phyloP scores from a whole-genome alignment of 2,113 vertebrate species.

The Galeopterus variegatus region DNA sequence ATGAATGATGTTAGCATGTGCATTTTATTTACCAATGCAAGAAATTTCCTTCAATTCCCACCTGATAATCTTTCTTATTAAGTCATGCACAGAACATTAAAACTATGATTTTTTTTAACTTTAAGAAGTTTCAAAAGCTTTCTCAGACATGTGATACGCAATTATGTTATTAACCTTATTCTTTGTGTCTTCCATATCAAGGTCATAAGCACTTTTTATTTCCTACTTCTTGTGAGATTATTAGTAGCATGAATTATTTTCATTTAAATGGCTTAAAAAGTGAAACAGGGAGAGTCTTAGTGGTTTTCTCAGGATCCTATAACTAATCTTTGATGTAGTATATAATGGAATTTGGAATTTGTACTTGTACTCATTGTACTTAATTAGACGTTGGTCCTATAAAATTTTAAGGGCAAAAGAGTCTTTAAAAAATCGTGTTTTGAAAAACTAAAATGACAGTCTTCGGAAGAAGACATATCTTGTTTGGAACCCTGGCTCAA shows the following conservation, averaged over 20 bases:
- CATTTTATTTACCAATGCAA: slow-evolving; percentile 69
- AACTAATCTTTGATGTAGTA: slow-evolving; percentile 30
- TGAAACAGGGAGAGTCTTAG: neutral
- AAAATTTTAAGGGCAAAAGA: slow-evolving; percentile 42
- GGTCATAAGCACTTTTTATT: slow-evolving; percentile 55
- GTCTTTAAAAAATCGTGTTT: slow-evolving; percentile 28
- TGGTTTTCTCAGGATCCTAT: slow-evolving; percentile 48
- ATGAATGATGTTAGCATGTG: slow-evolving; percentile 35
- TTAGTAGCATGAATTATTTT: slow-evolving; percentile 57
- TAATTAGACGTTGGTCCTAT: slow-evolving; percentile 41
- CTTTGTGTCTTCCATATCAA: slow-evolving; percentile 8
- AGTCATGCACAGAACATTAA: neutral
- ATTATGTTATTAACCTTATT: slow-evolving; percentile 15
- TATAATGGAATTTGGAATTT: slow-evolving; percentile 53
- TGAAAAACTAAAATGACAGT: slow-evolving; percentile 36
- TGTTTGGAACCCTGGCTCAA: neutral
- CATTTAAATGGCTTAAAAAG: slow-evolving; percentile 46
- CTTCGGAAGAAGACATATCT: neutral
- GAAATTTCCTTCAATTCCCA: slow-evolving; percentile 22
- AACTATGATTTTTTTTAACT: slow-evolving; percentile 54
- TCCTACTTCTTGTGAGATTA: neutral
- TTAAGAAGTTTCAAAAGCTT: slow-evolving; percentile 33
- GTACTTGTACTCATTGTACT: neutral
- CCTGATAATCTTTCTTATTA: slow-evolving; percentile 60
- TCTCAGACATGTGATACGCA: neutral